Base-by-base conservation (phyloP, 2,113 vertebrate species). In the Cranoglanis bouderius region DNA sequence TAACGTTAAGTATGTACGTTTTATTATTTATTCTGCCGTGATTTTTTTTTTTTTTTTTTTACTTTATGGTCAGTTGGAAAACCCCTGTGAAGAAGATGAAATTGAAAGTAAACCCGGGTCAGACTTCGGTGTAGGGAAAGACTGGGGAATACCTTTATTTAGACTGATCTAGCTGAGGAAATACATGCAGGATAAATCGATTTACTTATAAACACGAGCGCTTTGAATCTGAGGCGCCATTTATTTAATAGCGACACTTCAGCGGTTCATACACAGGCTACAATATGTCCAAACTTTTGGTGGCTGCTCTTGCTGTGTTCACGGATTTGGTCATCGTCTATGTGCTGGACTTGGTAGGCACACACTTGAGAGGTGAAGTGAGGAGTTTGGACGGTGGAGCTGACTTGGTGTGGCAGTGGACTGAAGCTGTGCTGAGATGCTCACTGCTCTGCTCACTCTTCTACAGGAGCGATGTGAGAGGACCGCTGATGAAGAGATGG, bases 311-410 rank as follows among this genome's bases (percentile, higher is more conserved):
- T 1, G 0, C 92, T 0, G 0, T 93, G 2, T 90, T 49, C 10
- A 49, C 91, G 7, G 95, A 95, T 38, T 43, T 95, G 3, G 0
- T 43, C 0, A 4, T 93, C 53, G 92, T 94, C 87, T 91, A 88
- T 88, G 91, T 90, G 0, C 85, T 90, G 6, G 92, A 91, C 1
- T 82, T 46, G 1, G 80, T 21, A 0, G 83, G 1, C 24, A 29
- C 77, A 29, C 57, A 78, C 3, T 16, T 86, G 32, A 89, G 87
- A n/a, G 61, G 72, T 85, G 49, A n/a, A 53, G 18, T 72, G 21
- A 43, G 0, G 12, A 77, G 81, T 6, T 88, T 24, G 55, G 26
- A 86, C 74, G 81, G 55, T 18, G 72, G 78, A 14, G 86, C 85
- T 0, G 81, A 87, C 32, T 21, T 93, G 9, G 6, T 87, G 21